A percentile compares a stretch with the other conserved stretches of the same genome.
Evolutionary conservation across 2,113 vertebrate genomes (phyloP).

Genomic region (Stegastes partitus): DNA sequence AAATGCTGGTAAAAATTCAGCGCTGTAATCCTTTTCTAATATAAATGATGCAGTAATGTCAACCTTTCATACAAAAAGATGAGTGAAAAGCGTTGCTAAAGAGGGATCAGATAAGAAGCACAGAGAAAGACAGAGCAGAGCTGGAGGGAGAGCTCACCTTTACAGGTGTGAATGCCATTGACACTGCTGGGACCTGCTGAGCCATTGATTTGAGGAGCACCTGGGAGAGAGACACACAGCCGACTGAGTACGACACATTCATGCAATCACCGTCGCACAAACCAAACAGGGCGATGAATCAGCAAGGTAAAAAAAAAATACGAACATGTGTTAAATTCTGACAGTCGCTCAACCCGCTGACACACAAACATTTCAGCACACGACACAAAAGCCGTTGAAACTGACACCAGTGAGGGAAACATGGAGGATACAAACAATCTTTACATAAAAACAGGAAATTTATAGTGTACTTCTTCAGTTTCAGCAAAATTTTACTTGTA

Average conservation of each 20-base stretch:
- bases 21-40: background rate
- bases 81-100: background rate
- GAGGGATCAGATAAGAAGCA: background rate
- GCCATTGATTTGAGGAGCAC: constrained; percentile 83
- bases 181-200: constrained; percentile 89
- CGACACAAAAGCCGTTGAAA: constrained; percentile 19
- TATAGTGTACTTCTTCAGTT: too few relatives aligned
- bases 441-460: too few relatives aligned
- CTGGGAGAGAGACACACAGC: constrained; percentile 79
- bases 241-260: constrained; percentile 45
- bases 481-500: too few relatives aligned
- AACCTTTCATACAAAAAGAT: background rate
- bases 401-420: background rate
- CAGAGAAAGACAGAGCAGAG: background rate
- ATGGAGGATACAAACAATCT: background rate
- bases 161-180: constrained; percentile 99
- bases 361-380: background rate
- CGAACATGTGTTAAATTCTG: background rate
- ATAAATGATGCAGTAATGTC: background rate
- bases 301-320: background rate
- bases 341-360: background rate
- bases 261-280: constrained; percentile 31
- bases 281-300: background rate
- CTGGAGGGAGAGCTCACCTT: constrained; percentile 90
- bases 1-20: too few relatives aligned